phyloP scores from a whole-genome alignment of 2,797 vertebrate genomes.

The Clarias pachynema region DNA sequence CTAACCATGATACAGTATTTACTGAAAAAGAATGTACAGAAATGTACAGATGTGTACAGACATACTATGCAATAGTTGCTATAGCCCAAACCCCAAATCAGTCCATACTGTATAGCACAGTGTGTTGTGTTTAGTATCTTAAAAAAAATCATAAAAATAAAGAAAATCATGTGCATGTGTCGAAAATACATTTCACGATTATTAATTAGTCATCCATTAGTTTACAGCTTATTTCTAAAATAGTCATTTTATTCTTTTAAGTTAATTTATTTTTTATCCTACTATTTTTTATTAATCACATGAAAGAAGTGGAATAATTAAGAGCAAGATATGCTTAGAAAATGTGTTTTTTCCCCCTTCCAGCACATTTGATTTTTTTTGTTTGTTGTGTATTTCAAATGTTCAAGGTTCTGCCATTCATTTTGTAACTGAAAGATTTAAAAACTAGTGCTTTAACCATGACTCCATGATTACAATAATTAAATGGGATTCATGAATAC shows the following conservation, averaged over 20 bases:
- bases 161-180: too few relatives aligned
- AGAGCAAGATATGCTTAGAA: not conserved
- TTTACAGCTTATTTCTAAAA: not conserved
- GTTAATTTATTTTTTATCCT: not conserved
- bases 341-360: not conserved
- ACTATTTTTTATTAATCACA: not conserved
- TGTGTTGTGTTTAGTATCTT: not conserved
- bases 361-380: not conserved
- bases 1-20: not conserved
- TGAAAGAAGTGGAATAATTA: not conserved
- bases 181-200: not conserved
- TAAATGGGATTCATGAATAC: too few relatives aligned
- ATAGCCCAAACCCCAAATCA: not conserved
- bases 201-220: not conserved
- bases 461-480: not conserved
- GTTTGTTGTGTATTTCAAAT: not conserved
- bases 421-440: not conserved
- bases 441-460: not conserved
- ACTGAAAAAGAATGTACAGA: not conserved
- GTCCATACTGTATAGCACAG: not conserved
- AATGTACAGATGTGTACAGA: too few relatives aligned
- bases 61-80: not conserved
- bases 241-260: not conserved
- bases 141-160: too few relatives aligned
- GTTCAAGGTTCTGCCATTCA: not conserved